Conservation (phyloP, 2,888 invertebrate genomes). For the Microplitis deprimator region DNA sequence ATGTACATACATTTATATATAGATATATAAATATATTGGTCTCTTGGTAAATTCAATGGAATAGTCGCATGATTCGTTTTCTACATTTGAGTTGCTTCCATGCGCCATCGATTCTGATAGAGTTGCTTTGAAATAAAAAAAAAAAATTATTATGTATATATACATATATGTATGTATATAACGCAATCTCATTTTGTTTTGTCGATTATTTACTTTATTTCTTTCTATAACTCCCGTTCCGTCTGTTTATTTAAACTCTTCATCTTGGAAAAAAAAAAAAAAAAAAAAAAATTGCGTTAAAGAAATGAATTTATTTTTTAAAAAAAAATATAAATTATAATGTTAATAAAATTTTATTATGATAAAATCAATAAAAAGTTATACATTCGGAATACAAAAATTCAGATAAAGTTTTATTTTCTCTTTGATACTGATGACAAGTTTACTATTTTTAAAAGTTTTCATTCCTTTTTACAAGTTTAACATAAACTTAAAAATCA, state of each 20-base stretch:
- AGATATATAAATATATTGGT: background rate
- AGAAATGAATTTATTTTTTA: too few species aligned
- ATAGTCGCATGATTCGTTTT: constrained; percentile 2
- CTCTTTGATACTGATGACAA: constrained; percentile 1
- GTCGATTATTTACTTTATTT: too few species aligned
- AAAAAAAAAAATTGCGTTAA: too few species aligned
- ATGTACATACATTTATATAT: constrained; percentile 9
- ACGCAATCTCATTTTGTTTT: too few species aligned
- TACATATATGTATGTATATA: too few species aligned
- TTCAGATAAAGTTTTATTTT: background rate
- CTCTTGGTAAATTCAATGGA: constrained; percentile 17
- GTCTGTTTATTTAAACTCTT: too few species aligned
- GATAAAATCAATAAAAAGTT: background rate
- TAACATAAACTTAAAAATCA: background rate
- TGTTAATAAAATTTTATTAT: too few species aligned
- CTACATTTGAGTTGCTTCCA: constrained; percentile 10
- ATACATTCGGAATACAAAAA: background rate
- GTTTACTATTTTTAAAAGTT: background rate
- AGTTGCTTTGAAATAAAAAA: constrained; percentile 12
- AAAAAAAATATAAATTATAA: too few species aligned
- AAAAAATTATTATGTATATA: background rate
- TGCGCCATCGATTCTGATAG: constrained; percentile 11
- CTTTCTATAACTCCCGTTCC: too few species aligned
- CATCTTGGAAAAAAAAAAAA: too few species aligned
- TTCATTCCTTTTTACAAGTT: background rate